Evolutionary conservation across 2,113 vertebrate genomes (phyloP), one percentile per base, ranked within the genome.

Genomic region (Penelope pileata): DNA sequence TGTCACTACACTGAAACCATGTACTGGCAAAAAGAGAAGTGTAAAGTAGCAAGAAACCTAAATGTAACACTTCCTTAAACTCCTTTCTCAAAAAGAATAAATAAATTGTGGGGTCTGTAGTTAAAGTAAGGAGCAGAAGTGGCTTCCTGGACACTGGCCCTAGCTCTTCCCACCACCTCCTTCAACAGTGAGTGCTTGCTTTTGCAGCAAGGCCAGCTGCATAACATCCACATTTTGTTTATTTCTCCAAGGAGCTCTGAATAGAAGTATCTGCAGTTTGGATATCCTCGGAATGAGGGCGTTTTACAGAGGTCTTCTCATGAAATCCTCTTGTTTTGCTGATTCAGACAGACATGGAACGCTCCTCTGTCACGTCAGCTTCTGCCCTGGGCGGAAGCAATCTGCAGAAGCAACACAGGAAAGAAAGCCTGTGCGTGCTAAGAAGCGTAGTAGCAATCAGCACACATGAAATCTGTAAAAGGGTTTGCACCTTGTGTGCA

Each of bases 361-460:
- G 2, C 56, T 42, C 24, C 12, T 40, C 34, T 18, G 23, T 18
- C 50, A 14, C 54, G 43, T 18, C 34, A 6, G 53, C 34, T 48
- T 16, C 77, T 4, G 5, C 45, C 66, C 1, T 1, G 2, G 0
- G 6, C 19, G 2, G 16, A 34, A 50, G 21, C 12, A 24, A 54
- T 5, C 43, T 9, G 43, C 51, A 42, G 24, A 1, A 29, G 32
- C 24, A 32, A 1, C 58, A 40, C 22, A 2, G 34, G 36, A 10
- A n/a, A 14, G 6, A 30, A 69, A 36, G 14, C 27, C 3, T 13
- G 56, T 3, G 85, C 21, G 21, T 16, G 29, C 58, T 17, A 9
- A 2, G n/a, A 48, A 12, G 12, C 0, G 1, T 2, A 17, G 3
- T 17, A 12, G 21, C 67, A 34, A 9, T 12, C 1, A 8, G 3